Conservation (phyloP, 2,888 invertebrate genomes). For the Callyntrura sp. region DNA sequence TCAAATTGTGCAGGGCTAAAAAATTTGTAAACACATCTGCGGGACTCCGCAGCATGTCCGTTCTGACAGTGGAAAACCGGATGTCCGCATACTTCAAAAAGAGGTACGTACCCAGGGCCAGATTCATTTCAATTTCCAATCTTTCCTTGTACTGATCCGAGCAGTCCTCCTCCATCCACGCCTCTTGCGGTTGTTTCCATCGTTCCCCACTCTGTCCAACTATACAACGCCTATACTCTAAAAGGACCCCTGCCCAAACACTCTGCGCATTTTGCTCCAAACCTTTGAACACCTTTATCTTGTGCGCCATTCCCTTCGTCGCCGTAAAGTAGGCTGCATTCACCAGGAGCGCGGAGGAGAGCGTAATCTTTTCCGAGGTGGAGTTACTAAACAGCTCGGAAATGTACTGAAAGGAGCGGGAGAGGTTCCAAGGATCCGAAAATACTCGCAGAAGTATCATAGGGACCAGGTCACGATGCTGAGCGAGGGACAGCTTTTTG, state of each 20-base stretch:
- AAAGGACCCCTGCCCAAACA: constrained; percentile 24
- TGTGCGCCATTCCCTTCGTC: neutral
- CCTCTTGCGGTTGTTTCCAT: neutral
- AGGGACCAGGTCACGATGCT: constrained; percentile 21
- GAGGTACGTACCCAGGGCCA: constrained; percentile 26
- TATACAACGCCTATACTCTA: constrained; percentile 37
- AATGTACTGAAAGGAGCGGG: neutral
- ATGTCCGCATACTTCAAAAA: constrained; percentile 51
- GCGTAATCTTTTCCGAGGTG: neutral
- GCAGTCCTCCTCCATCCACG: neutral
- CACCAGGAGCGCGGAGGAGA: neutral
- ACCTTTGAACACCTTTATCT: constrained; percentile 42
- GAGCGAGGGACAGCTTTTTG: constrained; percentile 10
- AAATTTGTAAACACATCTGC: constrained; percentile 12
- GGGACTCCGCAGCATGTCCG: neutral
- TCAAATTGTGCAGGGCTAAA: constrained; percentile 14
- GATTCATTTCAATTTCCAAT: neutral
- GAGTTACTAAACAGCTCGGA: neutral
- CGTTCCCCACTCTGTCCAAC: neutral
- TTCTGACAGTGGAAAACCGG: neutral
- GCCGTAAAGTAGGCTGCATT: constrained; percentile 3
- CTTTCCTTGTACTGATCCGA: neutral
- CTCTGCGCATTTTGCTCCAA: constrained; percentile 1
- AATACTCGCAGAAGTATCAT: neutral
- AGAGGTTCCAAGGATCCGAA: neutral